Evolutionary conservation across 2,797 vertebrate species (phyloP), one percentile per base, ranked within the genome.

Genomic region (Gallinago solitaria): DNA sequence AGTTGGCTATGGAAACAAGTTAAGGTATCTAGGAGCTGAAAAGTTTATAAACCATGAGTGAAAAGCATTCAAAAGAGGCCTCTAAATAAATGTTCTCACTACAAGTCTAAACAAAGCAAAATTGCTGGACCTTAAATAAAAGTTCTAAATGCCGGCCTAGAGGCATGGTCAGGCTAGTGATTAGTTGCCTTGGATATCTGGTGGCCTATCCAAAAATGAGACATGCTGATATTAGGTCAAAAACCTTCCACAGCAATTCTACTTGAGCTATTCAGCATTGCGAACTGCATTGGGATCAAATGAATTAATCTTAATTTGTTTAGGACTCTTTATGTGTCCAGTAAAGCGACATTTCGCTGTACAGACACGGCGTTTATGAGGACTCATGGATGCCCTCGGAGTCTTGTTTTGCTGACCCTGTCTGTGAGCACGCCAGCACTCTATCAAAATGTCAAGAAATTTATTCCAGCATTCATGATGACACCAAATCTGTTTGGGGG

Each of bases 81-180:
- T 88, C 70, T 90, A 89, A 92, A 96, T 70, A 89, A 86, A 92
- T 1, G 8, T 82, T 63, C 77, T 94, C 88, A 90, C 67, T 82
- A 56, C n/a, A 18, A 19, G 50, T 69, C 67, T 79, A 87, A 93
- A 92, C 67, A 94, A 95, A 96, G 74, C 77, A 87, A 89, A 93
- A 87, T 82, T 96, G 94, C 83, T 90, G 56, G 86, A 87, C 90
- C 93, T 94, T 93, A 93, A 94, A 96, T 75, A 92, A 83, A 84
- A 95, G 83, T 90, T 90, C 45, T 95, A 91, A 92, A 2, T 20
- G 76, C 35, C 89, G 87, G 91, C 94, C 93, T 94, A 77, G 67
- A 95, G 86, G 90, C 93, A 90, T 14, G 28, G 88, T 19, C 67
- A 76, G 70, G 74, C 80, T 81, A 61, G 67, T 39, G 83, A 94